These are phyloP conservation scores for Leptogaster cylindrica DNA, from an alignment of 2,888 invertebrate genomes.

Conservation along the genomic window DNA sequence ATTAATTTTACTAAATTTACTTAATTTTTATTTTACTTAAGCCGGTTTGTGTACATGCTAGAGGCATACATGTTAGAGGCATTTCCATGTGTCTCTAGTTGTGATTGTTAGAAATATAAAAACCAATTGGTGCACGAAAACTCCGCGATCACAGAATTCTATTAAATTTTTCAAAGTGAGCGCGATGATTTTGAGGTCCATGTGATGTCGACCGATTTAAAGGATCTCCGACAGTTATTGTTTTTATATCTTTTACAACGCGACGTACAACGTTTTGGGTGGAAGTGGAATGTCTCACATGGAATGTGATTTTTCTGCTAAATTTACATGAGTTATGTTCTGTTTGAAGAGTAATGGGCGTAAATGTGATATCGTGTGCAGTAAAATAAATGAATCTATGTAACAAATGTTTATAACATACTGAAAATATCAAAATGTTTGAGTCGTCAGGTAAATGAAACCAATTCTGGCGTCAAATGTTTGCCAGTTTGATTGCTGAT, in stretches of 20 bases:
- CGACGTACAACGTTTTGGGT: constrained; percentile 67
- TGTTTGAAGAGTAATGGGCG: background rate
- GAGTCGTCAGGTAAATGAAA: background rate
- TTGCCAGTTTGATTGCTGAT: constrained; percentile 10
- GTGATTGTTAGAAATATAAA: constrained; percentile 54
- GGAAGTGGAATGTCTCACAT: background rate
- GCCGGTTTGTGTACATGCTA: too few relatives aligned
- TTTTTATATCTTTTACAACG: constrained; percentile 76
- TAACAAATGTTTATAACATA: background rate
- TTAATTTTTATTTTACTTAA: too few relatives aligned
- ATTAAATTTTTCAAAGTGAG: constrained; percentile 88
- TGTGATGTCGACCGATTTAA: constrained; percentile 86
- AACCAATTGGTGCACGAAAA: too few relatives aligned
- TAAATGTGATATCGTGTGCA: background rate
- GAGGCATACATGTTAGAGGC: constrained; percentile 53
- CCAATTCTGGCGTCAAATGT: constrained; percentile 18
- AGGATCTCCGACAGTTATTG: constrained; percentile 83
- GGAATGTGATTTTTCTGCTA: background rate
- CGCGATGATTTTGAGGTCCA: constrained; percentile 93
- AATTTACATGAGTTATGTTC: background rate
- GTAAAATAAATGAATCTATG: background rate
- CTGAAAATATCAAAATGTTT: constrained; percentile 4
- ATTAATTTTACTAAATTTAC: too few relatives aligned
- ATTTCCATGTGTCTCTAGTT: constrained; percentile 66
- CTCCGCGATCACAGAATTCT: constrained; percentile 70